These are phyloP conservation scores for Chymomyza fuscimana DNA, from an alignment of 2,888 invertebrate species.

Conservation along the genomic window DNA sequence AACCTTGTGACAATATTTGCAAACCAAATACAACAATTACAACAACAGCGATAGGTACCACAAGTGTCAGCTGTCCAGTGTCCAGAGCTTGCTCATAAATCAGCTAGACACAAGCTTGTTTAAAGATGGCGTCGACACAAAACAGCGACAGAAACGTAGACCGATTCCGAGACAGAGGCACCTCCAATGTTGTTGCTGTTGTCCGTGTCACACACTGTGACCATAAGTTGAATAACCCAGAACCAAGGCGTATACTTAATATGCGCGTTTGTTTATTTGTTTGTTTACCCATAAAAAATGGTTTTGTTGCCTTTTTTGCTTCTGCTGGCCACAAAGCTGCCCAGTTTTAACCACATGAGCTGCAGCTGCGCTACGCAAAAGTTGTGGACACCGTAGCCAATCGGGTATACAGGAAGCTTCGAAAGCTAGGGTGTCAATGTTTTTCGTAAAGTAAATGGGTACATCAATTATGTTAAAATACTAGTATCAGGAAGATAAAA, in stretches of 20 bases:
- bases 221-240: constrained; percentile 53
- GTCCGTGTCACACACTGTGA: not conserved
- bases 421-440: no score
- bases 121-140: constrained; percentile 10
- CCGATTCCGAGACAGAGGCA: not conserved
- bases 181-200: no score
- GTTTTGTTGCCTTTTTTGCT: constrained; percentile 13
- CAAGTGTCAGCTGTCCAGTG: not conserved
- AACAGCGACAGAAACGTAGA: not conserved
- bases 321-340: not conserved
- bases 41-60: constrained; percentile 5
- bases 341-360: not conserved
- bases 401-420: no score
- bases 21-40: constrained; percentile 29
- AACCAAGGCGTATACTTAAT: constrained; percentile 33
- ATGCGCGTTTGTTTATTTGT: constrained; percentile 43
- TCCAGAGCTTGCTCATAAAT: constrained; percentile 54
- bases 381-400: no score
- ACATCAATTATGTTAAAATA: no score
- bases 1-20: constrained; percentile 62
- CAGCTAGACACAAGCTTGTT: constrained; percentile 61
- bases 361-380: not conserved
- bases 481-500: no score
- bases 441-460: no score
- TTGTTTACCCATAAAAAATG: constrained; percentile 43